These are phyloP conservation scores for Mormyrus proboscirostris DNA, from an alignment of 2,797 vertebrate species.

Conservation along the genomic window DNA sequence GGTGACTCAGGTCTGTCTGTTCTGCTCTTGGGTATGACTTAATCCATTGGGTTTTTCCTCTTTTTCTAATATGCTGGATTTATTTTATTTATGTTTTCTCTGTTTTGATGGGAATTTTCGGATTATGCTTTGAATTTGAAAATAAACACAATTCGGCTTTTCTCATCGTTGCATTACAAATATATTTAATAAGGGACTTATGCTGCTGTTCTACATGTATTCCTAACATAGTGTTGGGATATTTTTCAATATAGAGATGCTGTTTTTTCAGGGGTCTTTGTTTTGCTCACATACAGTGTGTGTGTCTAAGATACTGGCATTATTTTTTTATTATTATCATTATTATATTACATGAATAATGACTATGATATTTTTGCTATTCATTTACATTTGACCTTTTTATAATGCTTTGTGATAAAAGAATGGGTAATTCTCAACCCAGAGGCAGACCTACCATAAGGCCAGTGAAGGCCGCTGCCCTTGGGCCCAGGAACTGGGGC, in stretches of 20 bases:
- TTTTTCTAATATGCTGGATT: neutral
- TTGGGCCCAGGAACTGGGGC: neutral
- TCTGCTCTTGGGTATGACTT: neutral
- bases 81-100: neutral
- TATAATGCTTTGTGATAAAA: neutral
- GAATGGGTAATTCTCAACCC: neutral
- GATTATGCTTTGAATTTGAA: neutral
- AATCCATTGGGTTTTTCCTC: neutral
- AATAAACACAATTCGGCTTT: neutral
- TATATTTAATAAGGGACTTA: neutral
- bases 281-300: neutral
- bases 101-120: neutral
- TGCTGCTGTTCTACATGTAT: neutral
- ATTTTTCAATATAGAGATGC: neutral
- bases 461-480: neutral
- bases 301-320: neutral
- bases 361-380: neutral
- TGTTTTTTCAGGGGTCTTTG: neutral
- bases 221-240: neutral
- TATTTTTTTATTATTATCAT: neutral
- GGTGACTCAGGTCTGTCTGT: neutral
- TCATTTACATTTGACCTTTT: neutral
- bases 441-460: neutral
- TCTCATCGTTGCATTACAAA: neutral
- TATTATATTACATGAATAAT: neutral